A percentile compares a stretch with the other conserved stretches of the same genome.
Evolutionary conservation across 2,113 vertebrate genomes (phyloP).

Genomic region (Himantopus leucocephalus): DNA sequence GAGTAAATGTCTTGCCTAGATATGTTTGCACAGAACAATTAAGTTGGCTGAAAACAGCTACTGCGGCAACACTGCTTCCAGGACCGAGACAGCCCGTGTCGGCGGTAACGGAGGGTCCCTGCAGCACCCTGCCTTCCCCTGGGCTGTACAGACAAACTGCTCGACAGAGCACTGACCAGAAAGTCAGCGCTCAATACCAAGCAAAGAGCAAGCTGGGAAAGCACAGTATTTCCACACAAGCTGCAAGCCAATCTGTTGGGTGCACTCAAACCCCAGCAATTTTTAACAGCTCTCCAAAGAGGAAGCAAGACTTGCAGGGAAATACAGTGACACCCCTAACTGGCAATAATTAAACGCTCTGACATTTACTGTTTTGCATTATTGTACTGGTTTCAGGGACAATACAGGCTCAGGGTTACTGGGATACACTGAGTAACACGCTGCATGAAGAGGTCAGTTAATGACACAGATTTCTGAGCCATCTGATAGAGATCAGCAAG

Average conservation of each 20-base stretch:
- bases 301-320: background rate
- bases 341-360: conserved; percentile 39
- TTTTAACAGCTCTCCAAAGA: background rate
- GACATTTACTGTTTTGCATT: background rate
- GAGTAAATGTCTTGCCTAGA: background rate
- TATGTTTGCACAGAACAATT: background rate
- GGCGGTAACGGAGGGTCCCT: background rate
- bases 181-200: background rate
- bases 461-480: background rate
- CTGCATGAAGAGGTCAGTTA: background rate
- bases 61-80: background rate
- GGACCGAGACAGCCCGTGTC: background rate
- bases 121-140: background rate
- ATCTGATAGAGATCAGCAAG: background rate
- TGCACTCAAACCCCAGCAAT: background rate
- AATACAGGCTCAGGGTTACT: background rate
- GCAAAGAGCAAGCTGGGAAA: background rate
- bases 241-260: background rate
- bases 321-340: conserved; percentile 37
- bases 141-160: background rate
- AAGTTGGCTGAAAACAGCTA: background rate
- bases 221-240: background rate
- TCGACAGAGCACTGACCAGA: fast-evolving
- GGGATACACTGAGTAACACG: background rate
- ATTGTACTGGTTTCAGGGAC: background rate